Evolutionary conservation across 2,888 invertebrate genomes (phyloP).

Genomic region (Eustalomyia histrio): DNA sequence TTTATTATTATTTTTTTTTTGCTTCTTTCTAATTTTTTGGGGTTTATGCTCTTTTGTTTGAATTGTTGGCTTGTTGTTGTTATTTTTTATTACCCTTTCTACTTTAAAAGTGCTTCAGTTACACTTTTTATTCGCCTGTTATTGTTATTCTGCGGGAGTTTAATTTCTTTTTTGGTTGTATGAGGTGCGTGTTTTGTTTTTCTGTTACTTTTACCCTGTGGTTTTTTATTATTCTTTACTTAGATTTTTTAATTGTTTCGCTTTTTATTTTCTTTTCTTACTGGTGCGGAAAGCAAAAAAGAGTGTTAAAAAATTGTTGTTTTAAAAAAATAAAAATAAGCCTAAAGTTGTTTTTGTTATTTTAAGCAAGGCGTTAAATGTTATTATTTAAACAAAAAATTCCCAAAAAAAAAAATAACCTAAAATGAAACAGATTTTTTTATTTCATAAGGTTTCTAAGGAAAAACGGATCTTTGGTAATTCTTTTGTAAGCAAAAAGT

Average conservation of each 20-base stretch:
- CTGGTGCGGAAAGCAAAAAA: slow-evolving; percentile 48
- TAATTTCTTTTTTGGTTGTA: slow-evolving; percentile 14
- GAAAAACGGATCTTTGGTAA: too few species aligned
- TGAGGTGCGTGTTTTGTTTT: slow-evolving; percentile 19
- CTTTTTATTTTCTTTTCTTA: slow-evolving; percentile 41
- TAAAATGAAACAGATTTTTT: background rate
- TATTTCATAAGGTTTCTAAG: background rate
- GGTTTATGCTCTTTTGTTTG: slow-evolving; percentile 54
- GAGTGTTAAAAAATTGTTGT: slow-evolving; percentile 27
- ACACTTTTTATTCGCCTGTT: slow-evolving; percentile 23
- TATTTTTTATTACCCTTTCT: slow-evolving; percentile 54
- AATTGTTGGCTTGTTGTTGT: slow-evolving; percentile 16
- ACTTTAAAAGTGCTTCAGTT: slow-evolving; percentile 43
- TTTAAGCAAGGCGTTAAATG: slow-evolving; percentile 51
- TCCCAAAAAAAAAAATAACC: slow-evolving; percentile 1
- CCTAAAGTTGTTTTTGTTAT: slow-evolving; percentile 40
- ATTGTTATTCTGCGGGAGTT: slow-evolving; percentile 8
- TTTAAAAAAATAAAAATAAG: slow-evolving; percentile 9
- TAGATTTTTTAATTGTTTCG: slow-evolving; percentile 61
- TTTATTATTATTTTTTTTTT: slow-evolving; percentile 5
- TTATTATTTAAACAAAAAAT: slow-evolving; percentile 7
- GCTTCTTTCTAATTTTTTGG: background rate
- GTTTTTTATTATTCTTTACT: slow-evolving; percentile 56
- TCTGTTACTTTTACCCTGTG: slow-evolving; percentile 57
- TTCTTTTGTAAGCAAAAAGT: too few species aligned